Percentiles rank a stretch among this genome's conserved stretches.
Conservation (phyloP, 2,113 vertebrate genomes). For the Spea bombifrons region DNA sequence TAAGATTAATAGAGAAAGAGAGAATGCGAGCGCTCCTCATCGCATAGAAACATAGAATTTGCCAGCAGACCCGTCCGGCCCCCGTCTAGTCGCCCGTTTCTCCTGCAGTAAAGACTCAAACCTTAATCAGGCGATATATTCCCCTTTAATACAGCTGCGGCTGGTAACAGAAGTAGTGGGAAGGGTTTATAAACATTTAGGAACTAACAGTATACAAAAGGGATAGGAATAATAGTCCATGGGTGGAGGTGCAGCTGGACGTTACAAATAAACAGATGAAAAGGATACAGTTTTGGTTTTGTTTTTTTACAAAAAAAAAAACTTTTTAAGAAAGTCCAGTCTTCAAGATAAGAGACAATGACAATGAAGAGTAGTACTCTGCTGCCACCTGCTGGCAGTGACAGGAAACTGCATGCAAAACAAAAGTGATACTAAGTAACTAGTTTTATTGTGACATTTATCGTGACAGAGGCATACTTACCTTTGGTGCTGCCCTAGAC, state of each 20-base stretch:
- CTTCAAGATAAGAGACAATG: no score
- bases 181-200: conserved; percentile 50
- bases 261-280: conserved; percentile 39
- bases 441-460: no score
- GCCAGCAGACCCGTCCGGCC: no score
- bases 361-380: not conserved
- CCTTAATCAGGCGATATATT: no score
- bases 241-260: conserved; percentile 41
- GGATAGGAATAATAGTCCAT: conserved; percentile 45
- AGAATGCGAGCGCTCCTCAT: no score
- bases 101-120: no score
- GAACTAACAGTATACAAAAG: conserved; percentile 36
- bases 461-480: no score
- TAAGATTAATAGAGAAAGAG: no score
- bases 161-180: conserved; percentile 10
- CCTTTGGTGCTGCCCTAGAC: not conserved
- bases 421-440: no score
- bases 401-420: not conserved
- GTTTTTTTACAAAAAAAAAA: not conserved
- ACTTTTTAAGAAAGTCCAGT: not conserved
- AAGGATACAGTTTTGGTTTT: conserved; percentile 3
- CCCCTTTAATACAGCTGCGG: conserved; percentile 3
- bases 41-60: no score
- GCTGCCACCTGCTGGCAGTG: conserved; percentile 27
- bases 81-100: no score